These are phyloP conservation scores for Myopa tessellatipennis DNA, from an alignment of 2,888 invertebrate species.

Conservation along the genomic window DNA sequence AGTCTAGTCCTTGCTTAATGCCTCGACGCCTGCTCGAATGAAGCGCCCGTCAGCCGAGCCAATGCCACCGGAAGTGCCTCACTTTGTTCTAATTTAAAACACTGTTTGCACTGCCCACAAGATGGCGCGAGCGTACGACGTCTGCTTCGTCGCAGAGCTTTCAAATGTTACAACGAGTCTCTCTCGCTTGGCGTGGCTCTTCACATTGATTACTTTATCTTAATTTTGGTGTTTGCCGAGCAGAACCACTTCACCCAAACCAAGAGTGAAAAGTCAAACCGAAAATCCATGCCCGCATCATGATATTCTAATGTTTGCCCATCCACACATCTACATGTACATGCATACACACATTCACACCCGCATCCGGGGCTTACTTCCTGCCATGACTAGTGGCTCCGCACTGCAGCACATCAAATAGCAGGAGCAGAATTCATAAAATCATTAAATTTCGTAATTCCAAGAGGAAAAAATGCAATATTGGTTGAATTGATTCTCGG, in stretches of 20 bases:
- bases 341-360: not conserved
- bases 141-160: not conserved
- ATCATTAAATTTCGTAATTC: constrained; percentile 29
- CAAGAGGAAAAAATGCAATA: constrained; percentile 27
- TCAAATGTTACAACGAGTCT: not conserved
- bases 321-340: constrained; percentile 41
- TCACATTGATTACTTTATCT: constrained; percentile 38
- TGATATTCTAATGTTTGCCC: constrained; percentile 55
- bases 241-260: not conserved
- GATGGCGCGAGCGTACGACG: not conserved
- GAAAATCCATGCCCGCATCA: constrained; percentile 41
- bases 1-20: constrained; percentile 24
- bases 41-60: not conserved
- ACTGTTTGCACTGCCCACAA: not conserved
- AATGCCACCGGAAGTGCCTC: not conserved
- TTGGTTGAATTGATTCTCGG: constrained; percentile 18
- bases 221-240: constrained; percentile 45
- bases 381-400: constrained; percentile 17
- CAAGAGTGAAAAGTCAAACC: not conserved
- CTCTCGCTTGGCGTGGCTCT: too few relatives aligned
- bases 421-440: constrained; percentile 41
- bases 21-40: not conserved
- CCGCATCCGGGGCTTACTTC: not conserved
- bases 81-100: not conserved
- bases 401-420: constrained; percentile 25